Conservation (phyloP, 1,140 invertebrate genomes). For the Aphaenogaster floridana region DNA sequence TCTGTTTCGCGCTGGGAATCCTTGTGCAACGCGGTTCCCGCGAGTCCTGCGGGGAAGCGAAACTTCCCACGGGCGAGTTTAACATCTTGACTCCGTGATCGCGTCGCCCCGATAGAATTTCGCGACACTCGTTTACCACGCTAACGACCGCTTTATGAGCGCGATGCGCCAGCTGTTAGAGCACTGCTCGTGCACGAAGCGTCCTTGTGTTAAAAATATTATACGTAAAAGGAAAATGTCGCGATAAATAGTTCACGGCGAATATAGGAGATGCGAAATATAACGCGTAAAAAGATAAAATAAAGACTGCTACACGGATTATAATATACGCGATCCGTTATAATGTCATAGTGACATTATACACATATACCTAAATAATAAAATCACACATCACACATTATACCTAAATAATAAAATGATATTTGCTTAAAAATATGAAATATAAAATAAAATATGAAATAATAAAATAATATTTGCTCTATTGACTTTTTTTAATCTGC, state of each 20-base stretch:
- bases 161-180: not conserved
- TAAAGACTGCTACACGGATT: not conserved
- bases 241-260: not conserved
- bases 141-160: slow-evolving; percentile 29
- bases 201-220: slow-evolving; percentile 18
- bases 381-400: not conserved
- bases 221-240: slow-evolving; percentile 1
- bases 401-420: not conserved
- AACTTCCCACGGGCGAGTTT: slow-evolving; percentile 64
- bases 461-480: not conserved
- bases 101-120: slow-evolving; percentile 44
- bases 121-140: slow-evolving; percentile 17
- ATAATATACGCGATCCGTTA: not conserved
- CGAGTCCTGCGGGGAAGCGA: slow-evolving; percentile 53
- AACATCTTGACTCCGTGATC: slow-evolving; percentile 43
- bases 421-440: too few relatives aligned
- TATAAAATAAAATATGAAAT: too few relatives aligned
- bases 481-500: not conserved
- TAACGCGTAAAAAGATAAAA: slow-evolving; percentile 13
- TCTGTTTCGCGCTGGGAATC: slow-evolving; percentile 70
- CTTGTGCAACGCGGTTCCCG: slow-evolving; percentile 64
- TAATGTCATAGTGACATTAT: not conserved
- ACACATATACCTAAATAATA: not conserved
- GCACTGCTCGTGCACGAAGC: not conserved
- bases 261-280: not conserved